These are phyloP conservation scores for Bubo blakistoni DNA, from an alignment of 2,113 vertebrate species.

Conservation along the genomic window DNA sequence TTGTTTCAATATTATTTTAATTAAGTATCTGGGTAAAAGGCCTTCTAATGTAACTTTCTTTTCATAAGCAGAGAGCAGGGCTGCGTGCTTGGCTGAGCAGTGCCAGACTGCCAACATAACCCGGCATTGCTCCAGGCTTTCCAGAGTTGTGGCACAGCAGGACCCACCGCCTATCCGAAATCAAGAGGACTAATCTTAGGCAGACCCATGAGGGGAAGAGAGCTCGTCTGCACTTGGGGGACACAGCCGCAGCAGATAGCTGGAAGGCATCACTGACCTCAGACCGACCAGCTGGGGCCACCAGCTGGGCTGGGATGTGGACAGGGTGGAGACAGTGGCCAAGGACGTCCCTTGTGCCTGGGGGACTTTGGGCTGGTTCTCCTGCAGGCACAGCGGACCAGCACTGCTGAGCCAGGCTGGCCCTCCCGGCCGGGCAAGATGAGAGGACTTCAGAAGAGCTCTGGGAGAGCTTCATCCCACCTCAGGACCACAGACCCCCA, in stretches of 20 bases:
- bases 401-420: not conserved
- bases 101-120: not conserved
- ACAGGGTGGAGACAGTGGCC: not conserved
- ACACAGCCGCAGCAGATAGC: not conserved
- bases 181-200: not conserved
- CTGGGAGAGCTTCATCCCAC: not conserved
- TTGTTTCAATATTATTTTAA: slow-evolving; percentile 68
- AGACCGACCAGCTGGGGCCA: accelerated
- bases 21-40: slow-evolving; percentile 64
- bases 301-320: not conserved
- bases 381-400: not conserved
- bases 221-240: accelerated
- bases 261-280: not conserved
- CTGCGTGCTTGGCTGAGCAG: accelerated
- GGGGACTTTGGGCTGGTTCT: not conserved
- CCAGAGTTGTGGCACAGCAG: not conserved
- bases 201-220: not conserved
- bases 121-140: not conserved
- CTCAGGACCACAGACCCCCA: not conserved
- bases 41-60: slow-evolving; percentile 56
- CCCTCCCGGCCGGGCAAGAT: accelerated
- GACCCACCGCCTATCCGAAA: not conserved
- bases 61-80: not conserved
- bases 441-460: not conserved
- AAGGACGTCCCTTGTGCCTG: not conserved